Percentiles rank a stretch among this genome's conserved stretches.
phyloP scores from a whole-genome alignment of 2,888 invertebrate species.

The Kryphioiulus occultus region DNA sequence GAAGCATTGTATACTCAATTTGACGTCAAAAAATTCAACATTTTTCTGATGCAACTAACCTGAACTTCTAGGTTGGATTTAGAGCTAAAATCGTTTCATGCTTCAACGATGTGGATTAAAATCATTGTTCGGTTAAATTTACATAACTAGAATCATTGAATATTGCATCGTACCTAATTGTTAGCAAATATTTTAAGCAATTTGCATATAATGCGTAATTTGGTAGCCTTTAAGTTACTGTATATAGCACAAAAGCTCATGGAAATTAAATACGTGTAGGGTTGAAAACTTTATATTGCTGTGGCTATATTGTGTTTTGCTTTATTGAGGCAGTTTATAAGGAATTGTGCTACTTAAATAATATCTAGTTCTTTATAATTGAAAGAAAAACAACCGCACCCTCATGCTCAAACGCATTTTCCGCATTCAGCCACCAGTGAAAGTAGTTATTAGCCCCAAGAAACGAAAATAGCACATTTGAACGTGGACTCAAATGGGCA shows the following conservation, averaged over 20 bases:
- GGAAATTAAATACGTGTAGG: not conserved
- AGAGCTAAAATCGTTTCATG: not conserved
- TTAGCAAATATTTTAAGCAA: not conserved
- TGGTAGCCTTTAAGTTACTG: no score
- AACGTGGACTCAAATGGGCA: not conserved
- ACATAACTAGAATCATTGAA: no score
- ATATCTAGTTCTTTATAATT: constrained; percentile 7
- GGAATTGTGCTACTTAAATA: not conserved
- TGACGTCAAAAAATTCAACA: not conserved
- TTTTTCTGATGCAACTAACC: no score
- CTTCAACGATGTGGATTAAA: no score
- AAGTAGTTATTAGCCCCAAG: not conserved
- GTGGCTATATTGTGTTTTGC: not conserved
- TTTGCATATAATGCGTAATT: not conserved
- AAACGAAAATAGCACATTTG: constrained; percentile 15
- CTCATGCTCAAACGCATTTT: not conserved
- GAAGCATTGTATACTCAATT: no score
- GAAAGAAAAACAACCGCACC: not conserved
- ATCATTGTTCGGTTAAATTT: no score
- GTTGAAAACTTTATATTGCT: not conserved
- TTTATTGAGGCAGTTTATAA: not conserved
- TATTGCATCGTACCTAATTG: not conserved
- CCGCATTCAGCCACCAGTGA: not conserved
- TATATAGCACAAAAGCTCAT: not conserved
- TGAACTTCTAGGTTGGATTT: not conserved